Conservation (phyloP, 2,888 invertebrate species). For the Cephonodes hylas region DNA sequence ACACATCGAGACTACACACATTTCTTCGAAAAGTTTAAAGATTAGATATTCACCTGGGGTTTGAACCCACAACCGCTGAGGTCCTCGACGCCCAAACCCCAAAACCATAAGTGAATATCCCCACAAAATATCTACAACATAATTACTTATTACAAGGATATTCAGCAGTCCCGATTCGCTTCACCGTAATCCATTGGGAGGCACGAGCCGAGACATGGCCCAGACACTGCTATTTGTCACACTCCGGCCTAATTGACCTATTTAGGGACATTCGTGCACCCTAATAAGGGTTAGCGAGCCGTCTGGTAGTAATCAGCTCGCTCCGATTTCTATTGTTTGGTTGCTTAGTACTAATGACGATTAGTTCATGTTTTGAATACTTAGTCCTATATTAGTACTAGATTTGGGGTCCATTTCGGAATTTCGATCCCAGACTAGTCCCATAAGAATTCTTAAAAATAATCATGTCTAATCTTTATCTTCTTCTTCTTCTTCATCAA, state of each 20-base stretch:
- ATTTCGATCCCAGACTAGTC: too few relatives aligned
- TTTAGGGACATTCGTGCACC: background rate
- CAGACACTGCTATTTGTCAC: conserved; percentile 7
- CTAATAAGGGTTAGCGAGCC: conserved; percentile 4
- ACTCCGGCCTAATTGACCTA: background rate
- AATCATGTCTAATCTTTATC: too few relatives aligned
- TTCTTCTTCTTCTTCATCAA: too few relatives aligned
- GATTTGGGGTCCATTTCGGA: background rate
- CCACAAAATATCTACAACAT: background rate
- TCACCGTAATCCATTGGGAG: background rate
- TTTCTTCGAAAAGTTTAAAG: too few relatives aligned
- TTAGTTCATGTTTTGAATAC: background rate
- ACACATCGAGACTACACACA: too few relatives aligned
- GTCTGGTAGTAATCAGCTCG: background rate
- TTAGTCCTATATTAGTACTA: background rate
- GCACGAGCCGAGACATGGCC: background rate
- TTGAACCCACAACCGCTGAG: too few relatives aligned
- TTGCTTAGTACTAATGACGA: background rate
- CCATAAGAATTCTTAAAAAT: too few relatives aligned
- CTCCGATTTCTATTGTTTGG: background rate
- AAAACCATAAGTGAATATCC: too few relatives aligned
- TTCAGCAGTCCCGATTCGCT: background rate
- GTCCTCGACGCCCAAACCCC: too few relatives aligned
- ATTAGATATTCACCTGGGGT: too few relatives aligned
- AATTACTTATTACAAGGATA: background rate